Conservation (phyloP, 2,113 vertebrate species). For the Machaerirhynchus nigripectus region DNA sequence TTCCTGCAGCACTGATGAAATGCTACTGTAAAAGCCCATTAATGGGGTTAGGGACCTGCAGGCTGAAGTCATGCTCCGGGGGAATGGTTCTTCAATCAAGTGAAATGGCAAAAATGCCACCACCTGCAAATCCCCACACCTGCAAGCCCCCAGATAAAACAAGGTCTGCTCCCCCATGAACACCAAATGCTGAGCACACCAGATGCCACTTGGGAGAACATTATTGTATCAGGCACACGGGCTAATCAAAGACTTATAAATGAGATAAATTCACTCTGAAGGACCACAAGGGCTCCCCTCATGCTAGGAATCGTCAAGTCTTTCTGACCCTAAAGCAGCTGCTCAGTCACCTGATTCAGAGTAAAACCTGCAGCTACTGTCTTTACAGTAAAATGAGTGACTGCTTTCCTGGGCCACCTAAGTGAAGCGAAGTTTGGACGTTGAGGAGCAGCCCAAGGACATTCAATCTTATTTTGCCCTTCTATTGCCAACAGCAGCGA, state of each 20-base stretch:
- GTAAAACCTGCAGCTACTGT: background rate
- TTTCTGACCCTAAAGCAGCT: background rate
- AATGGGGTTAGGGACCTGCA: background rate
- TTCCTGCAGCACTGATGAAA: background rate
- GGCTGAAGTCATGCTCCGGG: background rate
- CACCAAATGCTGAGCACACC: background rate
- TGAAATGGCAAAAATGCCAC: background rate
- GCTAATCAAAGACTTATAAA: background rate
- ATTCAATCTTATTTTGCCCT: background rate
- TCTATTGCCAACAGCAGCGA: background rate
- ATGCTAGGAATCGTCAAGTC: background rate
- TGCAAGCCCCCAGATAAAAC: background rate
- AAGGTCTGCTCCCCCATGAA: background rate
- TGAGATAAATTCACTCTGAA: background rate
- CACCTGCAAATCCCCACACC: background rate
- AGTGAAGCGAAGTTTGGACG: background rate
- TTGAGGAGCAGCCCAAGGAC: background rate
- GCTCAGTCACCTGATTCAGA: background rate
- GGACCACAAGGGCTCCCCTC: background rate
- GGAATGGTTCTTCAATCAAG: background rate
- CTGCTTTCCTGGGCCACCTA: background rate
- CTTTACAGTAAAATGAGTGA: background rate
- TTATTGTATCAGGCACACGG: background rate
- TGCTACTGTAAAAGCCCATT: background rate
- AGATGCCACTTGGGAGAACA: background rate